phyloP scores from a whole-genome alignment of 2,113 vertebrate species.

The Brachyhypopomus gauderio region DNA sequence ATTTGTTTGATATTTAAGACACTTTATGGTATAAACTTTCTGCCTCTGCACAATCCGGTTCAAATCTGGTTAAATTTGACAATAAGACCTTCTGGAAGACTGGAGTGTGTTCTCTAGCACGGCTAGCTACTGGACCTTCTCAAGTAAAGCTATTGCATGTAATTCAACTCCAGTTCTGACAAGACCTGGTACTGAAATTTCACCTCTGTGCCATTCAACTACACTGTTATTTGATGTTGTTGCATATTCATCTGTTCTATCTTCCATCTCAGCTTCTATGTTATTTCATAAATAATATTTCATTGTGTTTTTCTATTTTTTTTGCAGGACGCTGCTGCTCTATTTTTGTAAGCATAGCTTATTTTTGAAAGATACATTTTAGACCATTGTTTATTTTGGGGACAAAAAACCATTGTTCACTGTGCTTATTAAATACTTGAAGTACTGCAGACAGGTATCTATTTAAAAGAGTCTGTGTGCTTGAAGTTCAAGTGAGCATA shows the following conservation, averaged over 20 bases:
- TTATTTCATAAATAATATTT: too few species aligned
- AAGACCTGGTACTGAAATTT: not conserved
- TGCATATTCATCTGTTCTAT: too few species aligned
- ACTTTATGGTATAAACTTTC: not conserved
- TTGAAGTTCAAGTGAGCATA: constrained; percentile 36
- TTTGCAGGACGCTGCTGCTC: too few species aligned
- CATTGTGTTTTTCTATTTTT: too few species aligned
- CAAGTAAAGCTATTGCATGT: not conserved
- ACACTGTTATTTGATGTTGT: too few species aligned
- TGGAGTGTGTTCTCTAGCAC: constrained; percentile 11
- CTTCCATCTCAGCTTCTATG: too few species aligned
- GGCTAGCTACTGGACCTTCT: not conserved
- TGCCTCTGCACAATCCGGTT: too few species aligned
- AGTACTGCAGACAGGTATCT: not conserved
- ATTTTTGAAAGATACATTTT: too few species aligned
- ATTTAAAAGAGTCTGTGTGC: constrained; percentile 34
- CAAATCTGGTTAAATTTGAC: not conserved
- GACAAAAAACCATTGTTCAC: too few species aligned
- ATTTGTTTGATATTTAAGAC: not conserved
- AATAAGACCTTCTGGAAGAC: not conserved
- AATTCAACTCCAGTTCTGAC: not conserved
- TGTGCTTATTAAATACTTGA: not conserved
- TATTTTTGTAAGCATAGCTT: too few species aligned
- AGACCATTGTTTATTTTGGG: too few species aligned
- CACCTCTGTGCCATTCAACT: too few species aligned